Conservation (phyloP, 1,140 invertebrate species). For the Idris sp. region DNA sequence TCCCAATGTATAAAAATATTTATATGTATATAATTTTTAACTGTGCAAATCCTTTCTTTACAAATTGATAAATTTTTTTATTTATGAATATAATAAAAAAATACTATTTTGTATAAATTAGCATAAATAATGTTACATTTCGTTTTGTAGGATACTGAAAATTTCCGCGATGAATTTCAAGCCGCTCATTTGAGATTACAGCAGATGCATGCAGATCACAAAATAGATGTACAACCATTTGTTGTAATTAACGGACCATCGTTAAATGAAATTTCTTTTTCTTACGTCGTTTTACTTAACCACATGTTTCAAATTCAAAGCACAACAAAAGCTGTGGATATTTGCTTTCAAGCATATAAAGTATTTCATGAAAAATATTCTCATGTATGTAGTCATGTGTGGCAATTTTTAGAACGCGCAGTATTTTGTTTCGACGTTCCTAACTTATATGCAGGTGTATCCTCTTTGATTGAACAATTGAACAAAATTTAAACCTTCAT, state of each 20-base stretch:
- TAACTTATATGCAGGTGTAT: slow-evolving; percentile 12
- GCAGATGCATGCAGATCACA: slow-evolving; percentile 10
- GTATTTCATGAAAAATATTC: slow-evolving; percentile 34
- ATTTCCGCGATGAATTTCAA: slow-evolving; percentile 5
- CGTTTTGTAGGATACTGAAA: slow-evolving; percentile 29
- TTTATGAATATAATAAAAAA: slow-evolving; percentile 2
- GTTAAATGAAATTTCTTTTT: slow-evolving; percentile 20
- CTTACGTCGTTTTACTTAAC: slow-evolving; percentile 25
- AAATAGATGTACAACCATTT: slow-evolving; percentile 29
- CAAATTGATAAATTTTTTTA: no score
- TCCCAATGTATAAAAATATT: no score
- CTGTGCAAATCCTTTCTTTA: neutral
- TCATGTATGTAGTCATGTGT: slow-evolving; percentile 22
- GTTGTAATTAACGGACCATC: slow-evolving; percentile 32
- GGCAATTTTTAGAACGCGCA: slow-evolving; percentile 34
- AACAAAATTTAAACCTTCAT: neutral
- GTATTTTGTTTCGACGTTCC: slow-evolving; percentile 24
- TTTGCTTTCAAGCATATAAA: slow-evolving; percentile 34
- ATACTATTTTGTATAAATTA: slow-evolving; percentile 4
- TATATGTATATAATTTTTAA: no score
- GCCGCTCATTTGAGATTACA: slow-evolving; percentile 1
- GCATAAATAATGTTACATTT: no score
- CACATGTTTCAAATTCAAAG: slow-evolving; percentile 11
- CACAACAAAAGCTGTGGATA: slow-evolving; percentile 23
- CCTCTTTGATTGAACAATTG: slow-evolving; percentile 16